phyloP scores from a whole-genome alignment of 2,797 vertebrate species.

The Danio tinwini region DNA sequence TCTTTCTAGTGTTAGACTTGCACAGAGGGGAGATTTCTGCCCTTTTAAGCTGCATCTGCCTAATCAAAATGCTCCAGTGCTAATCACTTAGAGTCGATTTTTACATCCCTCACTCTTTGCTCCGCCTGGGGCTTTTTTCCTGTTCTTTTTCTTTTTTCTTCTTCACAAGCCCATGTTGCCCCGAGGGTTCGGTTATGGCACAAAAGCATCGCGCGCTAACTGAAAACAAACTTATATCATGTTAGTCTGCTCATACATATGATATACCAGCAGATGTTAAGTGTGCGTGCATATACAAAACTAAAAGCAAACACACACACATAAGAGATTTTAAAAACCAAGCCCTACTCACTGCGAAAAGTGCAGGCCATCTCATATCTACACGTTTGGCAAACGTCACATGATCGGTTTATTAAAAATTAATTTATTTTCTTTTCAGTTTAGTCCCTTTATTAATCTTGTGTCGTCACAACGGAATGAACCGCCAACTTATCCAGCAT shows the following conservation, averaged over 20 bases:
- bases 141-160: conserved; percentile 25
- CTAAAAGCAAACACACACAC: neutral
- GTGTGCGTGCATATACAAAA: neutral
- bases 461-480: no score
- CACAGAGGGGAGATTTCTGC: conserved; percentile 6
- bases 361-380: neutral
- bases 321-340: neutral
- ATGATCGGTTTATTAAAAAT: neutral
- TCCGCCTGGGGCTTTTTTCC: conserved; percentile 36
- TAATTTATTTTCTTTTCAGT: no score
- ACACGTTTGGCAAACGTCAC: neutral
- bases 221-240: conserved; percentile 6
- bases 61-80: conserved; percentile 2
- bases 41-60: conserved; percentile 22
- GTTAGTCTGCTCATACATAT: neutral
- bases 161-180: conserved; percentile 14
- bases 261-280: neutral
- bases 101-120: conserved; percentile 6
- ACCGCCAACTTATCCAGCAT: no score
- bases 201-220: conserved; percentile 19
- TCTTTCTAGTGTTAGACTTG: conserved; percentile 21
- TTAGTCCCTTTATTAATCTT: no score
- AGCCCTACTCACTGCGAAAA: neutral
- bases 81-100: conserved; percentile 35
- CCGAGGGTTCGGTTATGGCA: conserved; percentile 5